Evolutionary conservation across 2,113 vertebrate genomes (phyloP), one percentile per base, ranked within the genome.

Genomic region (Onychostruthus taczanowskii): DNA sequence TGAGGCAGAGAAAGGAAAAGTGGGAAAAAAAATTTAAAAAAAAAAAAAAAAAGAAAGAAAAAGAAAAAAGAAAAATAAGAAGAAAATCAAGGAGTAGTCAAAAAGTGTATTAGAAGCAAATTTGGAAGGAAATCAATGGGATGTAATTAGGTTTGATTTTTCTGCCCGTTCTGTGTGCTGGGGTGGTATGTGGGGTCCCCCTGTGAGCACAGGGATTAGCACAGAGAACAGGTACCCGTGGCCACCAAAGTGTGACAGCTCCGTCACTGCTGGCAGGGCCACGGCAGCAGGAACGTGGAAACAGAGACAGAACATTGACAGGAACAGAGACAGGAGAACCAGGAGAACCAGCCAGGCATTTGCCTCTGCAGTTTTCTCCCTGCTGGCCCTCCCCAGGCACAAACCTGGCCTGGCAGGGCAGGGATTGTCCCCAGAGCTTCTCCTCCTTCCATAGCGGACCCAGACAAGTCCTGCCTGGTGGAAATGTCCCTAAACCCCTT

Each of bases 221-320:
- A 47, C 21, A 6, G 66, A 39, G 77, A 94, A 80, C 68, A 92
- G 89, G 89, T 70, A 68, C 88, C 86, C 50, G 72, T 91, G 97
- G 94, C 96, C 96, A 97, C 95, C 89, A 95, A 84, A 97, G 92
- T 91, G 93, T 95, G 97, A 97, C 97, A 97, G 97, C 97, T 98
- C 98, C 97, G 97, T 97, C 97, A 96, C 95, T 59, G 96, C 97
- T 96, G 96, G 95, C 98, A 96, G 95, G 94, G 97, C 53, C 94
- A 97, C 68, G 50, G 84, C 90, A 58, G 97, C 61, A 96, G 94
- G 93, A 96, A 91, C 88, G 18, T 61, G 81, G 52, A 63, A 26
- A 89, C 7, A 52, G 78, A 85, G 19, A 68, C 83, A 46, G 39
- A 41, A 41, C 39, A 39, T 10, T 5, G 39, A 39, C 39, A 39